Percentiles rank a stretch among this genome's conserved stretches.
phyloP scores from a whole-genome alignment of 2,888 invertebrate genomes.

The Drosophila anomalipes region DNA sequence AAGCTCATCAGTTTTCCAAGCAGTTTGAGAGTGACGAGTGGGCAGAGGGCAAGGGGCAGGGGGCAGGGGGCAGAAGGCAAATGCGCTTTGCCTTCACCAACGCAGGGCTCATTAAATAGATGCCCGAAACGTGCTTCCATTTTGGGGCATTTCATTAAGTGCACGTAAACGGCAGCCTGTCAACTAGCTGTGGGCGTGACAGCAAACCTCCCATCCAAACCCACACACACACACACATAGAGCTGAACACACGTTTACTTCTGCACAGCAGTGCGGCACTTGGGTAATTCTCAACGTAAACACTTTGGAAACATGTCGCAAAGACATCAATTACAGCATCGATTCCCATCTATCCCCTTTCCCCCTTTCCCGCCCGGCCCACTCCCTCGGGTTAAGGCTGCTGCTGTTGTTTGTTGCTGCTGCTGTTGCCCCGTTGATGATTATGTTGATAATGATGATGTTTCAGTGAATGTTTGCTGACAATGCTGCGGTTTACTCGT shows the following conservation, averaged over 20 bases:
- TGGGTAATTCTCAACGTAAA: slow-evolving; percentile 80
- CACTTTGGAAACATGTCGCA: slow-evolving; percentile 83
- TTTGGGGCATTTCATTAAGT: slow-evolving; percentile 80
- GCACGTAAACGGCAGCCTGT: slow-evolving; percentile 78
- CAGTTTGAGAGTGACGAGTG: slow-evolving; percentile 13
- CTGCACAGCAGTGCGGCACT: slow-evolving; percentile 57
- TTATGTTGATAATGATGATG: slow-evolving; percentile 69
- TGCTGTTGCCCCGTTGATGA: slow-evolving; percentile 24
- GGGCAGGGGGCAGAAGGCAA: not conserved
- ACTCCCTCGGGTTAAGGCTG: slow-evolving; percentile 24
- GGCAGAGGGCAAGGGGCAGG: not conserved
- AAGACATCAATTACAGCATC: slow-evolving; percentile 84
- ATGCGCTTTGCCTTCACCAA: slow-evolving; percentile 44
- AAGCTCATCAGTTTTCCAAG: slow-evolving; percentile 25
- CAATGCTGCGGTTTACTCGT: slow-evolving; percentile 69
- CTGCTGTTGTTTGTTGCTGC: not conserved
- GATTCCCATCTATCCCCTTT: slow-evolving; percentile 39
- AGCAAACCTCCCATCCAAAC: slow-evolving; percentile 6
- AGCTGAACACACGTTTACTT: slow-evolving; percentile 27
- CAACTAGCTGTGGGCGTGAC: slow-evolving; percentile 71
- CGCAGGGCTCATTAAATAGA: slow-evolving; percentile 79
- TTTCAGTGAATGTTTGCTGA: slow-evolving; percentile 75
- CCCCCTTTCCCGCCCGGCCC: slow-evolving; percentile 7
- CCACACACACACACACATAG: slow-evolving; percentile 1
- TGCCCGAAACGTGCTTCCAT: slow-evolving; percentile 79